These are phyloP conservation scores for Cosmorhoe ocellata DNA, from an alignment of 2,888 invertebrate species.

Conservation along the genomic window DNA sequence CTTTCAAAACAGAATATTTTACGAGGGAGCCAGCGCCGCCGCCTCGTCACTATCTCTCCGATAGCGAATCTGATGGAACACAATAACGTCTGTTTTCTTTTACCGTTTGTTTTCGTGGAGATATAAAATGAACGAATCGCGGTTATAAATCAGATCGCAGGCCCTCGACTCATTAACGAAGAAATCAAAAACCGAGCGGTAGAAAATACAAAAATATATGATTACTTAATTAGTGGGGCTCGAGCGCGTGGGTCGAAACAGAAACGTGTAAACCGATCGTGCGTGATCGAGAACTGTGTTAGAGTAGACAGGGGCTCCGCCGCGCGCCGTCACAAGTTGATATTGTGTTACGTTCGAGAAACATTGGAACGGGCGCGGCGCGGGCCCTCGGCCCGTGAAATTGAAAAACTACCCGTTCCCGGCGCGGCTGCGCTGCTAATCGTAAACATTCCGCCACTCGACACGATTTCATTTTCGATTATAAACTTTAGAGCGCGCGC, in stretches of 20 bases:
- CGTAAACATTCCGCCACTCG: conserved; percentile 3
- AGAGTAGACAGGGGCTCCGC: too few relatives aligned
- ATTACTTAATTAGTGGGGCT: too few relatives aligned
- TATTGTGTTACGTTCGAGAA: too few relatives aligned
- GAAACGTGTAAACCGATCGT: too few relatives aligned
- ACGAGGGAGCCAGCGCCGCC: conserved; percentile 3
- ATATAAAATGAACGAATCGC: too few relatives aligned
- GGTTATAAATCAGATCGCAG: too few relatives aligned
- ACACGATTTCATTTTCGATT: conserved; percentile 12
- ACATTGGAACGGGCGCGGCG: background rate
- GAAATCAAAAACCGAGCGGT: too few relatives aligned
- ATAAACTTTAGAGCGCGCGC: background rate
- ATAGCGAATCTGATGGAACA: background rate
- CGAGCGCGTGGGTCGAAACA: too few relatives aligned
- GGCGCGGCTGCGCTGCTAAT: background rate
- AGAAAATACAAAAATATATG: too few relatives aligned
- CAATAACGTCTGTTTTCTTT: background rate
- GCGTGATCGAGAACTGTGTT: too few relatives aligned
- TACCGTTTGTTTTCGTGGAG: background rate
- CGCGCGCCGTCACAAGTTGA: too few relatives aligned
- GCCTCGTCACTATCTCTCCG: background rate
- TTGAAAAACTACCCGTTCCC: conserved; percentile 11
- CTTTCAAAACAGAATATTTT: conserved; percentile 16
- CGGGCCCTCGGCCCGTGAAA: conserved; percentile 4
- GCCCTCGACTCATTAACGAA: too few relatives aligned